Percentiles rank a stretch among this genome's conserved stretches.
Conservation (phyloP, 2,797 vertebrate species). For the Pseudocheirus occidentalis region DNA sequence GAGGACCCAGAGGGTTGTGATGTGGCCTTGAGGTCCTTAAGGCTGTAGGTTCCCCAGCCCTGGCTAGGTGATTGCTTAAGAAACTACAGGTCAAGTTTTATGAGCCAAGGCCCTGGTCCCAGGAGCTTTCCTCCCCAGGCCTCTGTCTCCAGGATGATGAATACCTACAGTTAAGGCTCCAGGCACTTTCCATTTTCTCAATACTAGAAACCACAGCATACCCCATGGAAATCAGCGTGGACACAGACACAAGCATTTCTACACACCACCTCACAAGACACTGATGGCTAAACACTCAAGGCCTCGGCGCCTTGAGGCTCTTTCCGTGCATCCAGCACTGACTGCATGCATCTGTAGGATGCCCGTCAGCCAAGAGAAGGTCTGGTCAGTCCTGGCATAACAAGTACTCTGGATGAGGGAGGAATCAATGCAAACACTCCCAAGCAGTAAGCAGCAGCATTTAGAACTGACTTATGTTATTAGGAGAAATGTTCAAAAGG, state of each 20-base stretch:
- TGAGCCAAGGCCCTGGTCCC: too few relatives aligned
- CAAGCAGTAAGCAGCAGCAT: background rate
- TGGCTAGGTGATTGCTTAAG: too few relatives aligned
- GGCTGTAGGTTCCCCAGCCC: too few relatives aligned
- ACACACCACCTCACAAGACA: background rate
- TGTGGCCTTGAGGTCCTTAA: too few relatives aligned
- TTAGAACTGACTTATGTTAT: too few relatives aligned
- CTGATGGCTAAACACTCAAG: background rate
- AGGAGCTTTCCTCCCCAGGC: background rate
- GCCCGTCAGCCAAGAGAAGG: background rate
- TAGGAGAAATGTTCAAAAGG: background rate
- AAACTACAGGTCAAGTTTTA: too few relatives aligned
- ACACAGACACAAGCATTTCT: background rate
- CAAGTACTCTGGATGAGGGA: background rate
- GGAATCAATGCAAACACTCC: background rate
- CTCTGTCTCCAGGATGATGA: background rate
- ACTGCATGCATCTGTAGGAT: background rate
- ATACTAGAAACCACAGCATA: background rate
- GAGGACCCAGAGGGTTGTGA: too few relatives aligned
- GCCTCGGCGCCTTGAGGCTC: background rate
- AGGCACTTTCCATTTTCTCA: background rate
- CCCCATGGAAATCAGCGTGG: background rate
- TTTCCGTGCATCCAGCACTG: background rate
- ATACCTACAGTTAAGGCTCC: background rate
- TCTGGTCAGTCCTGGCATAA: background rate